Percentiles rank a stretch among this genome's conserved stretches.
Conservation (phyloP, 1,140 invertebrate genomes). For the Globodera ellingtonae region DNA sequence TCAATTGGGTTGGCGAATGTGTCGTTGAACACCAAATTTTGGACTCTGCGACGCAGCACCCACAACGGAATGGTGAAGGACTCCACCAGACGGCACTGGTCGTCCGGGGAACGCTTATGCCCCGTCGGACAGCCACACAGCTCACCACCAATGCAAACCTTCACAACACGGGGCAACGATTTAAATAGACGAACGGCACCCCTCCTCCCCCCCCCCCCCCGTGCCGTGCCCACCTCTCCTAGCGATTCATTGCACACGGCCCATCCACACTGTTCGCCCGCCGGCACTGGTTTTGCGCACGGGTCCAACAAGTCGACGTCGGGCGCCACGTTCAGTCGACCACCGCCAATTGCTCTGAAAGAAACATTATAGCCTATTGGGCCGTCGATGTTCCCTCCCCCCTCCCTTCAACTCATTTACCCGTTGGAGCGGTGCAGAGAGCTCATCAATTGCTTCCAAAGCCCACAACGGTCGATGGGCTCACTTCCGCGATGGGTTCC, state of each 20-base stretch:
- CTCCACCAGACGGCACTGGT: constrained; percentile 58
- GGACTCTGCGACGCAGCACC: constrained; percentile 54
- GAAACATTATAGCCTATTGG: not conserved
- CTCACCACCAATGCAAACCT: constrained; percentile 59
- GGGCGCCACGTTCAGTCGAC: constrained; percentile 54
- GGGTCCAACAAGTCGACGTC: constrained; percentile 62
- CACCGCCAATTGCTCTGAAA: constrained; percentile 57
- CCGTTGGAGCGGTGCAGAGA: constrained; percentile 50
- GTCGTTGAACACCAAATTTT: constrained; percentile 59
- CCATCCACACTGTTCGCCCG: constrained; percentile 58
- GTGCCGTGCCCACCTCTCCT: constrained; percentile 49
- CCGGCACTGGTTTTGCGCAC: constrained; percentile 48
- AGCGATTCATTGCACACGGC: constrained; percentile 52
- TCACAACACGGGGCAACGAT: not conserved
- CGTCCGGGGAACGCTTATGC: constrained; percentile 54
- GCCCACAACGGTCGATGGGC: constrained; percentile 59
- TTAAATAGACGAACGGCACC: too few species aligned
- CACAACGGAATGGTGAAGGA: constrained; percentile 57
- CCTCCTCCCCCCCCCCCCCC: not conserved
- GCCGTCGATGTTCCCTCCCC: not conserved
- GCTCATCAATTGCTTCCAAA: constrained; percentile 58
- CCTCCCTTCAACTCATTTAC: not conserved
- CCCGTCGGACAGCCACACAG: constrained; percentile 62
- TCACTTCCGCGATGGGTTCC: constrained; percentile 44
- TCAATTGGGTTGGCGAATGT: constrained; percentile 61